Percentiles rank a stretch among this genome's conserved stretches.
phyloP scores from a whole-genome alignment of 2,888 invertebrate species.

The Bombylius discolor region DNA sequence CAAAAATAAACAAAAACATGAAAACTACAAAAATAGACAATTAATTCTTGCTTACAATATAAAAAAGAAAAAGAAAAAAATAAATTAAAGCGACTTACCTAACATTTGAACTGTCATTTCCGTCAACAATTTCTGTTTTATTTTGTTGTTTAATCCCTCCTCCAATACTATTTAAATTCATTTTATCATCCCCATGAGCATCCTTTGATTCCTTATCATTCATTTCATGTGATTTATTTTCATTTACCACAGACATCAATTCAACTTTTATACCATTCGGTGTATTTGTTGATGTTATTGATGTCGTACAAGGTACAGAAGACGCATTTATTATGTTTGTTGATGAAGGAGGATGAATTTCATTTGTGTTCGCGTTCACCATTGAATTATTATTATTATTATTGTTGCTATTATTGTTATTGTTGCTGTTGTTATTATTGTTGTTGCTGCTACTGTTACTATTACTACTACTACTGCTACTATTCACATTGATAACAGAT shows the following conservation, averaged over 20 bases:
- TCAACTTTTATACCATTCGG: slow-evolving; percentile 22
- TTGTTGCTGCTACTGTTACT: slow-evolving; percentile 3
- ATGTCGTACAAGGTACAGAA: not conserved
- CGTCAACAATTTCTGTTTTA: slow-evolving; percentile 18
- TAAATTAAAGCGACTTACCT: slow-evolving; percentile 21
- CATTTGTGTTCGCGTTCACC: not conserved
- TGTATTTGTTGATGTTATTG: slow-evolving; percentile 10
- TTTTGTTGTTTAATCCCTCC: slow-evolving; percentile 1
- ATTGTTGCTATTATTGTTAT: not conserved
- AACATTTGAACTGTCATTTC: slow-evolving; percentile 28
- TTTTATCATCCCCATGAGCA: slow-evolving; percentile 4
- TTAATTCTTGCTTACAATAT: not conserved
- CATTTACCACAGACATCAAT: slow-evolving; percentile 19
- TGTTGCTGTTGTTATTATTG: not conserved
- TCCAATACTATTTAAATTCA: slow-evolving; percentile 4
- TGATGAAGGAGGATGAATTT: not conserved
- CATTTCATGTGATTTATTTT: slow-evolving; percentile 1
- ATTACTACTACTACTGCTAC: slow-evolving; percentile 14
- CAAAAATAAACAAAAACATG: too few species aligned
- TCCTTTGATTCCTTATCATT: slow-evolving; percentile 16
- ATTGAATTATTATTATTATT: not conserved
- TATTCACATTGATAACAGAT: slow-evolving; percentile 16
- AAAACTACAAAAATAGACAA: too few species aligned
- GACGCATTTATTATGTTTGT: not conserved
- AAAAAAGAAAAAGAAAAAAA: not conserved